Base-by-base conservation (phyloP, 2,113 vertebrate species). In the Hydrolagus affinis region DNA sequence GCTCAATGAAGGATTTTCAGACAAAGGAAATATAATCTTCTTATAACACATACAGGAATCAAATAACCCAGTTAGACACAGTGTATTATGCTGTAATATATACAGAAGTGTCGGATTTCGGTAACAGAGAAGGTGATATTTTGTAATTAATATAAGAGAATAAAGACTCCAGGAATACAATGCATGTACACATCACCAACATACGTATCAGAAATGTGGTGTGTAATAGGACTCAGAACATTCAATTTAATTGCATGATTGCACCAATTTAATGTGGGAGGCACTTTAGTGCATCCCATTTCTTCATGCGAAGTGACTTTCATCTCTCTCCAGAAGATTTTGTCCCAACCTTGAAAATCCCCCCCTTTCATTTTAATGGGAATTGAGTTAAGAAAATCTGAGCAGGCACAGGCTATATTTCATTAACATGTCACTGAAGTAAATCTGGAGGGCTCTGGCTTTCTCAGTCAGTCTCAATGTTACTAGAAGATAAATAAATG, bases 281-380 rank as follows among this genome's bases (percentile, higher is more conserved):
- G 44, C 44, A 6, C 44, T 44, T 44, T 44, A 44, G 6, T 44
- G 6, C 44, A 44, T 75, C 44, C 21, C 3, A 1, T 75, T 17
- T 30, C 15, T 75, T 75, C 23, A 75, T 75, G 17, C 17, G 9
- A 75, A 75, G 30, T 56, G 17, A 32, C 32, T 75, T 75, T 75
- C 72, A 75, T 75, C 72, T 75, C 17, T 4, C 32, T 75, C 72
- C 72, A 75, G 72, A 44, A 44, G 44, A 32, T 56, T 75, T 44
- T 21, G 15, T 32, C 9, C 72, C 44, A 19, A 15, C 15, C 9
- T 44, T 75, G 32, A 21, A 75, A 32, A 75, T 75, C 72, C 72
- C 44, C 44, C 44, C 44, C 44, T 44, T 44, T 44, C 6, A 3
- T 75, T 10, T 75, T 75, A 32, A 75, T 75, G 3, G 28, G 72